A percentile compares a stretch with the other conserved stretches of the same genome.
phyloP scores from a whole-genome alignment of 1,140 invertebrate species.

The Papilio machaon region DNA sequence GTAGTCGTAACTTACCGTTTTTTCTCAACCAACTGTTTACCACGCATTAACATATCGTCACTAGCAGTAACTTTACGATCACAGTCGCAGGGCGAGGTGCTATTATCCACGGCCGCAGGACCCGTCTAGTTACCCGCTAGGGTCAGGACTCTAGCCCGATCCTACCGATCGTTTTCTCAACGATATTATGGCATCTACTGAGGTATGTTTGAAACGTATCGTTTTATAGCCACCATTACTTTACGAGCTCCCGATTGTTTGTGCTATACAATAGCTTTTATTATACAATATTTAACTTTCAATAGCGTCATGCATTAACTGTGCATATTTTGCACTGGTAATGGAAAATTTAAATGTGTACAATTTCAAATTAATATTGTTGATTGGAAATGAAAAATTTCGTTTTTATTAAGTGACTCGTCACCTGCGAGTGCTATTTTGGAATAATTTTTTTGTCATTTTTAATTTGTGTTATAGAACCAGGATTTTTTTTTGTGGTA shows the following conservation, averaged over 20 bases:
- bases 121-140: conserved; percentile 62
- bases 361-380: not conserved
- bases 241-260: conserved; percentile 49
- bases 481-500: conserved; percentile 2
- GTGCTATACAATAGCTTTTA: conserved; percentile 35
- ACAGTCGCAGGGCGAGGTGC: conserved; percentile 69
- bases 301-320: not conserved
- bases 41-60: conserved; percentile 27
- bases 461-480: not conserved
- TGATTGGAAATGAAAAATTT: not conserved
- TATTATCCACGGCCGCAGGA: conserved; percentile 71
- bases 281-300: not conserved
- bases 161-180: conserved; percentile 58
- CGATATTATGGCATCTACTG: conserved; percentile 61
- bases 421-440: not conserved
- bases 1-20: conserved; percentile 3
- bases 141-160: conserved; percentile 69
- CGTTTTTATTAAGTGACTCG: not conserved
- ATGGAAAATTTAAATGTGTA: not conserved
- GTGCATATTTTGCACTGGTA: conserved; percentile 8
- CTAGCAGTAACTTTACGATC: conserved; percentile 73
- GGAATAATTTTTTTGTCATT: not conserved
- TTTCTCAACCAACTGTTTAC: conserved; percentile 9
- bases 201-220: conserved; percentile 54
- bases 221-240: conserved; percentile 52